Evolutionary conservation across 2,113 vertebrate species (phyloP), one percentile per base, ranked within the genome.

Genomic region (Coturnix japonica): DNA sequence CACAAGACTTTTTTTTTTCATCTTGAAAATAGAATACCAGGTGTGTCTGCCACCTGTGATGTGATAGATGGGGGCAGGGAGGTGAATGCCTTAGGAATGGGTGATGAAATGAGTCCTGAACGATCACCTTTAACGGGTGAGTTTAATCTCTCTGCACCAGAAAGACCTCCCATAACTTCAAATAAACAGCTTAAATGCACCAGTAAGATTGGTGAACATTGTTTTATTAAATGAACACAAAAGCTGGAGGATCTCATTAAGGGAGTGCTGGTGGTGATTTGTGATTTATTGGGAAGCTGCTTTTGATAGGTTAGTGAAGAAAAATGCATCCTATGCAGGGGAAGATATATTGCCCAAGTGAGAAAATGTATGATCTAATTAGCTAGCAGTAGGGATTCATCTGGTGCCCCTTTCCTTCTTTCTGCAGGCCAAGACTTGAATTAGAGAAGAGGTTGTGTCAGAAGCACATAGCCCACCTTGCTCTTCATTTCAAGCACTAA

Each of bases 301-400:
- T 88, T 85, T 89, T 85, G 82, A 85, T 78, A 85, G 83, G 66
- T 88, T 92, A 92, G 89, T 78, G 91, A 89, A 93, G 87, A 96
- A 96, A 96, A 96, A 96, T 92, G 75, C 75, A 49, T 88, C 75
- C 72, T 39, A 72, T 91, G 93, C 69, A 94, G 94, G 69, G 91
- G 83, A 92, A 89, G 95, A 96, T 93, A 43, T 78, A 95, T 92
- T 94, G 95, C 85, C 65, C 87, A 85, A 41, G 85, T 89, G 60
- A 80, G 78, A 35, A 93, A 87, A 91, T 81, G 61, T 91, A 80
- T 92, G 65, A 80, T 94, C 89, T 91, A 94, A 93, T 95, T 96
- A 95, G 78, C 81, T 92, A 94, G 64, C 87, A 82, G 75, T 87
- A 93, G 89, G 81, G 56, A 87, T 94, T 96, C 87, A 91, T 91